These are phyloP conservation scores for Cylas formicarius DNA, from an alignment of 1,140 invertebrate genomes.

Conservation along the genomic window DNA sequence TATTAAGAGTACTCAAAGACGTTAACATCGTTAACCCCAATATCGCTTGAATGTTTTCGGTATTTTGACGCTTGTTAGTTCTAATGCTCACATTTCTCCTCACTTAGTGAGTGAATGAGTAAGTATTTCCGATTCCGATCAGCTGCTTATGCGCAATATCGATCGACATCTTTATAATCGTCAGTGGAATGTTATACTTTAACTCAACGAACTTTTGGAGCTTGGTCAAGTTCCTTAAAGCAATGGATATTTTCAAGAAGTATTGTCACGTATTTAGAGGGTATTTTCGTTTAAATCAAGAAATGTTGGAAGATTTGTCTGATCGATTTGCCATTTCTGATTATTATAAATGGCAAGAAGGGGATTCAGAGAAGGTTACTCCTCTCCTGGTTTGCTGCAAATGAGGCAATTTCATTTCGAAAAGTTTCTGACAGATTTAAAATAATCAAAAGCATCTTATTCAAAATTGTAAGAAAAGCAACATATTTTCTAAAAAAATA, in stretches of 20 bases:
- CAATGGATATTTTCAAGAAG: constrained; percentile 18
- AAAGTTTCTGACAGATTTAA: constrained; percentile 35
- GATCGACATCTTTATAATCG: no score
- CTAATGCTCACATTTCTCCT: no score
- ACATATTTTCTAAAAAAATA: constrained; percentile 25
- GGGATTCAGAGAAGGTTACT: constrained; percentile 14
- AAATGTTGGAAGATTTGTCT: constrained; percentile 4
- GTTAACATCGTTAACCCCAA: no score
- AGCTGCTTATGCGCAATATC: no score
- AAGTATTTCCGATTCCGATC: no score
- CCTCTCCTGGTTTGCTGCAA: constrained; percentile 31
- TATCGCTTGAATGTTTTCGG: no score
- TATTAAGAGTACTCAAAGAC: no score
- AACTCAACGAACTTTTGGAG: not conserved
- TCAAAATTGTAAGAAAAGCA: constrained; percentile 27
- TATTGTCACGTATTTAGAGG: constrained; percentile 13
- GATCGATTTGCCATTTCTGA: constrained; percentile 9
- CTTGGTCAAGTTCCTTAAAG: constrained; percentile 16
- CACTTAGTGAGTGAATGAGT: no score
- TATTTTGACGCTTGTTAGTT: no score
- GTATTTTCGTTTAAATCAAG: constrained; percentile 18
- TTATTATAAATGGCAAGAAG: constrained; percentile 15
- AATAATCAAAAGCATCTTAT: constrained; percentile 28
- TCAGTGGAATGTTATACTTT: no score
- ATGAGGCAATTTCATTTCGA: constrained; percentile 31